phyloP scores from a whole-genome alignment of 1,140 invertebrate species.

The Saccostrea echinata region DNA sequence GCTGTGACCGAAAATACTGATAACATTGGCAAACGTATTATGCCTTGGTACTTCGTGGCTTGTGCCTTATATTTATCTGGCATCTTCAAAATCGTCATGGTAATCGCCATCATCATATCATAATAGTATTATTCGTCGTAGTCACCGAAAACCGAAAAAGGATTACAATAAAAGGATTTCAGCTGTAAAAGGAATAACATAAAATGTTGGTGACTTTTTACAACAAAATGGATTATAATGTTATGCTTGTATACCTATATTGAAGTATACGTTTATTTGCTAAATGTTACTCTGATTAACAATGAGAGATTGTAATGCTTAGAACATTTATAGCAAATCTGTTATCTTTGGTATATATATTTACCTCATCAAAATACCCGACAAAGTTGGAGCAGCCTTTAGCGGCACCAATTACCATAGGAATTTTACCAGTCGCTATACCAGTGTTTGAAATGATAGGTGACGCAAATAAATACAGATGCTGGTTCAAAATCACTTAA shows the following conservation, averaged over 20 bases:
- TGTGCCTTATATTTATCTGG: too few relatives aligned
- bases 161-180: constrained; percentile 51
- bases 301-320: too few relatives aligned
- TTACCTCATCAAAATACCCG: constrained; percentile 51
- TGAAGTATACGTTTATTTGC: neutral
- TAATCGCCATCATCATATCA: neutral
- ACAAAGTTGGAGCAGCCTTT: constrained; percentile 45
- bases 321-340: neutral
- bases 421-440: constrained; percentile 39
- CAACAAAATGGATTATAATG: too few relatives aligned
- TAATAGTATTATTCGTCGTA: constrained; percentile 40
- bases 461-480: too few relatives aligned
- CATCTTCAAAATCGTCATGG: too few relatives aligned
- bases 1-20: too few relatives aligned
- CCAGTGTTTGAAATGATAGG: constrained; percentile 43
- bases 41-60: too few relatives aligned
- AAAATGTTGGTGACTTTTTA: neutral
- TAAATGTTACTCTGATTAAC: too few relatives aligned
- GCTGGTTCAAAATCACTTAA: too few relatives aligned
- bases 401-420: constrained; percentile 48
- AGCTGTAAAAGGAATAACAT: constrained; percentile 18
- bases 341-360: neutral
- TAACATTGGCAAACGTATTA: too few relatives aligned
- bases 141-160: constrained; percentile 40
- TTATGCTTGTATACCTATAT: too few relatives aligned